These are phyloP conservation scores for Pseudomugil tenellus DNA, from an alignment of 2,797 vertebrate genomes.

Conservation along the genomic window DNA sequence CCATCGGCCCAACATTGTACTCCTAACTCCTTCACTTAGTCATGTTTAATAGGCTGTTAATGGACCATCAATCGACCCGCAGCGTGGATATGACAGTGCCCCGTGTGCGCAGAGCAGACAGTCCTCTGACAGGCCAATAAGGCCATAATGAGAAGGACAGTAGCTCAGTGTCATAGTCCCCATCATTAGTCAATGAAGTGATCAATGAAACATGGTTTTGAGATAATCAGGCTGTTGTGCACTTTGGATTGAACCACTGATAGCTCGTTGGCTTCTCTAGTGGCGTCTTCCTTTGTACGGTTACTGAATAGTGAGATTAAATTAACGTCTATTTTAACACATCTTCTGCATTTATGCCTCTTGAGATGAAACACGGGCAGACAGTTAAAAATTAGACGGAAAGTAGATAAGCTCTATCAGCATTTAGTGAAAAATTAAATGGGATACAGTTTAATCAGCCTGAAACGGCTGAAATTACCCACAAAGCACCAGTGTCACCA, in stretches of 20 bases:
- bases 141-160: slow-evolving; percentile 74
- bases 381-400: slow-evolving; percentile 4
- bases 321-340: slow-evolving; percentile 18
- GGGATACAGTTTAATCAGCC: slow-evolving; percentile 6
- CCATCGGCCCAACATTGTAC: slow-evolving; percentile 67
- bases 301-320: neutral
- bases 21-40: slow-evolving; percentile 75
- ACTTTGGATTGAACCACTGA: slow-evolving; percentile 43
- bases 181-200: slow-evolving; percentile 69
- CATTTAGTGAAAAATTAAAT: neutral
- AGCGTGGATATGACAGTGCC: slow-evolving; percentile 74
- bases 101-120: slow-evolving; percentile 63
- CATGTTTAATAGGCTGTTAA: slow-evolving; percentile 81
- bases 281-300: neutral
- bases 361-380: neutral
- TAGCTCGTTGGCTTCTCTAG: slow-evolving; percentile 2
- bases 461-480: neutral
- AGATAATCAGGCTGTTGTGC: slow-evolving; percentile 62
- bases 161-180: slow-evolving; percentile 61
- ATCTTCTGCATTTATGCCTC: slow-evolving; percentile 21
- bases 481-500: neutral
- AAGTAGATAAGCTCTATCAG: slow-evolving; percentile 17
- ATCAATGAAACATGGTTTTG: slow-evolving; percentile 74
- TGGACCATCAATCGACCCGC: slow-evolving; percentile 78
- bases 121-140: slow-evolving; percentile 74